A percentile compares a stretch with the other conserved stretches of the same genome.
Evolutionary conservation across 2,797 vertebrate genomes (phyloP).

Genomic region (Melanotaenia maccullochi): DNA sequence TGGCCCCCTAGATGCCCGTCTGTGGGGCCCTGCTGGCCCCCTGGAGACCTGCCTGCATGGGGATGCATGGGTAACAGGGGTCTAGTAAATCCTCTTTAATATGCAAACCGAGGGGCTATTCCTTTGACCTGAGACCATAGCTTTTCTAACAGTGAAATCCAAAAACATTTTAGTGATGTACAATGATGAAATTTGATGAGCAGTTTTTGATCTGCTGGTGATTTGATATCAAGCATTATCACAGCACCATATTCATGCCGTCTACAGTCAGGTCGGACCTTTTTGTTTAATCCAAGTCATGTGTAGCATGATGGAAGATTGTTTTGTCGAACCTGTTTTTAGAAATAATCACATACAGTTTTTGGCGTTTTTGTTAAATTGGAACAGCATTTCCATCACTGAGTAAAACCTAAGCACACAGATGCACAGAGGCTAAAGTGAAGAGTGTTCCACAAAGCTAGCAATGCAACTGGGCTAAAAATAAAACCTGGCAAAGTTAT

Average conservation of each 20-base stretch:
- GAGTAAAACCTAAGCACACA: slow-evolving; percentile 68
- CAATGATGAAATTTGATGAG: slow-evolving; percentile 59
- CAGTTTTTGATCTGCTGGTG: slow-evolving; percentile 65
- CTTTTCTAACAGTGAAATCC: slow-evolving; percentile 74
- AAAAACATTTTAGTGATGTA: slow-evolving; percentile 71
- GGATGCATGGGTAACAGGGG: slow-evolving; percentile 76
- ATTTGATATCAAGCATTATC: slow-evolving; percentile 65
- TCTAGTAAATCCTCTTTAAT: slow-evolving; percentile 77
- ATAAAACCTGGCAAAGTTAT: slow-evolving; percentile 88
- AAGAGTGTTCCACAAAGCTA: slow-evolving; percentile 77
- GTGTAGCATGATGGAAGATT: slow-evolving; percentile 29
- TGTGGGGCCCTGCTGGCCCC: slow-evolving; percentile 84
- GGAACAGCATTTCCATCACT: slow-evolving; percentile 57
- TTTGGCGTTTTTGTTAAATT: slow-evolving; percentile 43
- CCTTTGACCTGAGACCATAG: slow-evolving; percentile 78
- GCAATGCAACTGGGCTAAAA: slow-evolving; percentile 85
- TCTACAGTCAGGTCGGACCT: slow-evolving; percentile 34
- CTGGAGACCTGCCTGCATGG: slow-evolving; percentile 82
- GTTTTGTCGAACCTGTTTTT: slow-evolving; percentile 9
- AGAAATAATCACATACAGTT: slow-evolving; percentile 43
- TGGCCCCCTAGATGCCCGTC: slow-evolving; percentile 81
- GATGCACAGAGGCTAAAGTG: slow-evolving; percentile 79
- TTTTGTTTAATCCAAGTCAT: slow-evolving; percentile 46
- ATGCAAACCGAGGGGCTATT: slow-evolving; percentile 76
- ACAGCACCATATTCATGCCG: slow-evolving; percentile 38